Evolutionary conservation across 53 echinoderm and acorn worm genomes (phyloP).

Genomic region (Glandiceps talaboti): DNA sequence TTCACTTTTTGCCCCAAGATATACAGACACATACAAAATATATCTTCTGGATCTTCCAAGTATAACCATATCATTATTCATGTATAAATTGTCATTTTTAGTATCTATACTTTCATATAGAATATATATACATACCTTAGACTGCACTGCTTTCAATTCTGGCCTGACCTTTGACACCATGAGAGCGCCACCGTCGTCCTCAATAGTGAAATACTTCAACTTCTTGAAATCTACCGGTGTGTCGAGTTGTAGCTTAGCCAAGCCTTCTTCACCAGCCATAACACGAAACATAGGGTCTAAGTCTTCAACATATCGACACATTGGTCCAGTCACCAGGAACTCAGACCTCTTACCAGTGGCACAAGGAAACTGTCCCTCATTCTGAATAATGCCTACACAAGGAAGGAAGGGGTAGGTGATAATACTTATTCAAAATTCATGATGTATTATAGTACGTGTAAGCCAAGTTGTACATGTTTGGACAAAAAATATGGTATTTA

Average conservation of each 20-base stretch:
- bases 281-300: slow-evolving; percentile 60
- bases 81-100: no score
- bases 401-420: no score
- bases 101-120: no score
- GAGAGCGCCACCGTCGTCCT: slow-evolving; percentile 39
- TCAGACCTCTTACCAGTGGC: slow-evolving; percentile 38
- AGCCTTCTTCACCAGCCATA: slow-evolving; percentile 75
- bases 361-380: slow-evolving; percentile 73
- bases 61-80: no score
- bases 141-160: slow-evolving; percentile 59
- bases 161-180: slow-evolving; percentile 57
- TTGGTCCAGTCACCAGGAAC: slow-evolving; percentile 70
- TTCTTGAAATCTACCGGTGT: slow-evolving; percentile 49
- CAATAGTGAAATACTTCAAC: slow-evolving; percentile 68
- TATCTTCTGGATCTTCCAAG: no score
- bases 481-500: no score
- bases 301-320: slow-evolving; percentile 74
- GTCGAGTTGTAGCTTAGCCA: slow-evolving; percentile 56
- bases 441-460: no score
- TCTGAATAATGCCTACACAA: slow-evolving; percentile 54
- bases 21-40: no score
- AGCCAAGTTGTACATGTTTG: no score
- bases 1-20: no score
- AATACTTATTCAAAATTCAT: no score
- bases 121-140: no score